Evolutionary conservation across 2,113 vertebrate genomes (phyloP).

Genomic region (Aix galericulata): DNA sequence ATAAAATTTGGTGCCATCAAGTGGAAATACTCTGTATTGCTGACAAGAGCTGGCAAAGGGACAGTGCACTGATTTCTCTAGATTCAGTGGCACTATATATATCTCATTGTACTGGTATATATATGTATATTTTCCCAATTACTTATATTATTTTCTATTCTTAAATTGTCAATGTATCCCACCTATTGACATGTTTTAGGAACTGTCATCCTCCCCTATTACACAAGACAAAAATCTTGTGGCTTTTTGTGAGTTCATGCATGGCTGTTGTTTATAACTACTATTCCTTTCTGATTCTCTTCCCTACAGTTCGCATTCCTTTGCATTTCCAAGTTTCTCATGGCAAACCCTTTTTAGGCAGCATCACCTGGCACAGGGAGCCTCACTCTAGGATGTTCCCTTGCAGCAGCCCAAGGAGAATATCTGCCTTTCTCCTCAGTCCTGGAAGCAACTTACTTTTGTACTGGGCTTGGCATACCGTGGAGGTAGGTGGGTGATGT

Average conservation of each 20-base stretch:
- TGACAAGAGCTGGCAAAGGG: not conserved
- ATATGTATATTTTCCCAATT: not conserved
- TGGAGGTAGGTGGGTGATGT: not conserved
- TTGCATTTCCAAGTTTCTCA: not conserved
- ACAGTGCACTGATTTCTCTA: not conserved
- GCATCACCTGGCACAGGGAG: not conserved
- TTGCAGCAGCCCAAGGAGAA: not conserved
- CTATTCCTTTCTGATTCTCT: not conserved
- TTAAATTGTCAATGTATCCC: not conserved
- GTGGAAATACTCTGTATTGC: conserved; percentile 67
- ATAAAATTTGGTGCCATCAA: conserved; percentile 77
- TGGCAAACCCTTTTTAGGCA: not conserved
- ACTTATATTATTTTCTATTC: not conserved
- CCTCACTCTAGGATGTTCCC: accelerated
- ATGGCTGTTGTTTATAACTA: not conserved
- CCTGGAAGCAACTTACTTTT: not conserved
- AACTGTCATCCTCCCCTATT: not conserved
- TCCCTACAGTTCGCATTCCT: not conserved
- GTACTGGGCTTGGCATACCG: not conserved
- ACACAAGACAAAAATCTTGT: not conserved
- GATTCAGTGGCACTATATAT: not conserved
- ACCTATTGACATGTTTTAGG: not conserved
- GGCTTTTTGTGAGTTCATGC: not conserved
- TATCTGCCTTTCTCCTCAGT: not conserved
- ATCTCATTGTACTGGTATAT: not conserved